Evolutionary conservation across 2,888 invertebrate genomes (phyloP), one percentile per base, ranked within the genome.

Genomic region (Muschampia plurimacula): DNA sequence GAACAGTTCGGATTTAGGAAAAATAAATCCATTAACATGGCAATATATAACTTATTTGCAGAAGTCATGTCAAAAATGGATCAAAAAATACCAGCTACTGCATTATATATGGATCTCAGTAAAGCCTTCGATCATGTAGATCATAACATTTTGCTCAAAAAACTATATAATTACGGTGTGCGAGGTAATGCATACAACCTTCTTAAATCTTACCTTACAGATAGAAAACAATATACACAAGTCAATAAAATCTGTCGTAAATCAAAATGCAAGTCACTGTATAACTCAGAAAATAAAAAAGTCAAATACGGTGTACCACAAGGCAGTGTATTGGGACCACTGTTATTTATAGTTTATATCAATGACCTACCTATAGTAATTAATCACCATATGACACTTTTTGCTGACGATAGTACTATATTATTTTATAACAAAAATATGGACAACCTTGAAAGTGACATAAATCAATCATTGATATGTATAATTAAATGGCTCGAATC

Each of bases 1-100:
- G 28, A 65, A 49, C 65, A 65, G n/a, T 65, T 32, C 13, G 65
- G 65, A 49, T 65, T 65, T 49, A 65, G 49, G 9, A 65, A 32
- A n/a, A 46, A 46, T 41, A 65, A 32, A n/a, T 32, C 65, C 0
- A 65, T 65, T 22, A 64, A 64, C n/a, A 44, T 64, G 44, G 64
- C 64, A 46, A 46, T 46, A 3, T 64, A 46, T 28, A 46, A 64
- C 8, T 22, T 64, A 2, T 12, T 64, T 15, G n/a, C 44, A 12
- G 28, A 9, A 10, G 64, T 64, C 4, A 64, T 64, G 64, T 22
- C 13, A 28, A 64, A 64, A 9, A 64, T 46, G 12, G 46, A 64
- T 44, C 44, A 46, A 15, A 64, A 13, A 10, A 28, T 28, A 46
- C 64, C 64, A 3, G 13, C 28, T 9, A n/a, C 28, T 28, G 64